Evolutionary conservation across 1,140 invertebrate genomes (phyloP).

Genomic region (Schlechtendalia chinensis): DNA sequence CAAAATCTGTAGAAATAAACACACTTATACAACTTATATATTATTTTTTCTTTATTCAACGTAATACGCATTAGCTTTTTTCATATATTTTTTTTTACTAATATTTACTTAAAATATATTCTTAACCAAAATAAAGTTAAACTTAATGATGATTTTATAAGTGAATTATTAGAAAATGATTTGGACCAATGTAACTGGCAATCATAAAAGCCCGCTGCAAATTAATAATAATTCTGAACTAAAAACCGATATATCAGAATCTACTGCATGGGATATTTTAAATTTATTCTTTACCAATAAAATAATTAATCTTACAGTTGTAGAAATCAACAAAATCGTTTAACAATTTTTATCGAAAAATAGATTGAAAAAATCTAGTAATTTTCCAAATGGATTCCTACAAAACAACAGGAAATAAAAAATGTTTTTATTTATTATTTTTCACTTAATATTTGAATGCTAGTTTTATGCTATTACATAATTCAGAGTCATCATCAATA

Average conservation of each 20-base stretch:
- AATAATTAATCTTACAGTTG: not conserved
- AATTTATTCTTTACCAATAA: slow-evolving; percentile 10
- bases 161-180: not conserved
- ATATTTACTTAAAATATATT: not conserved
- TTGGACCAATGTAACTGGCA: slow-evolving; percentile 2
- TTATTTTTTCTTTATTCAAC: too few species aligned
- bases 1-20: too few species aligned
- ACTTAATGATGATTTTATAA: not conserved
- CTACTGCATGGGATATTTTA: not conserved
- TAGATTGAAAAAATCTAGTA: slow-evolving; percentile 20
- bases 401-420: slow-evolving; percentile 49
- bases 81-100: not conserved
- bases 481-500: too few species aligned
- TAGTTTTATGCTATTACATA: too few species aligned
- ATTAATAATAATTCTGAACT: not conserved
- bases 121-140: not conserved
- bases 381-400: slow-evolving; percentile 37
- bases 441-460: too few species aligned
- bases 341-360: not conserved
- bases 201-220: not conserved
- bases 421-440: too few species aligned
- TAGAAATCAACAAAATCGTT: slow-evolving; percentile 10
- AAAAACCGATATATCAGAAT: not conserved
- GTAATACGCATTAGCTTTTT: too few species aligned
- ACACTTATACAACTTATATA: too few species aligned